A percentile compares a stretch with the other conserved stretches of the same genome.
phyloP scores from a whole-genome alignment of 2,797 vertebrate genomes.

The Sebastes hopkinsi region DNA sequence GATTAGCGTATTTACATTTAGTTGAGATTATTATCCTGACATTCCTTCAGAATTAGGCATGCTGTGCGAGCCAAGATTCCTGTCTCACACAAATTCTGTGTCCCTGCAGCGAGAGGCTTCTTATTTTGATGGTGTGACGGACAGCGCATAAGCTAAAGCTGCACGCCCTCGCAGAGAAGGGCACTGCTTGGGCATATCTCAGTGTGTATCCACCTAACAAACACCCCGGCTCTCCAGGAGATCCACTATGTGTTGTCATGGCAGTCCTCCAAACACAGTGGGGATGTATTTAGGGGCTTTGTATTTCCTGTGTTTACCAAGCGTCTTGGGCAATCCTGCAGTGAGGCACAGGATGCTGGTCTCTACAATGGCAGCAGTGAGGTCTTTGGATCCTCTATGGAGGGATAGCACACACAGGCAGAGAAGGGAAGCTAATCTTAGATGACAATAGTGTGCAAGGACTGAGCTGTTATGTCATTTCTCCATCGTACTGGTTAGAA shows the following conservation, averaged over 20 bases:
- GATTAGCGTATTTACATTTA: slow-evolving; percentile 70
- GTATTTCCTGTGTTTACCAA: slow-evolving; percentile 75
- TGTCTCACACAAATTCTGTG: slow-evolving; percentile 40
- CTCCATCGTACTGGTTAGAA: slow-evolving; percentile 27
- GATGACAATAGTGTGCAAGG: slow-evolving; percentile 54
- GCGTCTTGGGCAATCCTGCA: slow-evolving; percentile 57
- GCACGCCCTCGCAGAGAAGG: slow-evolving; percentile 46
- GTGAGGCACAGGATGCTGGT: slow-evolving; percentile 61
- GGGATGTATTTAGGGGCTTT: slow-evolving; percentile 70
- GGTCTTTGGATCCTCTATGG: slow-evolving; percentile 28
- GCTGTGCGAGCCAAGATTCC: slow-evolving; percentile 47
- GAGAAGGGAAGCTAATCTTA: slow-evolving; percentile 54
- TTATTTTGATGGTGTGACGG: slow-evolving; percentile 47
- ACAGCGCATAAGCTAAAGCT: slow-evolving; percentile 54
- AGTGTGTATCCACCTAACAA: slow-evolving; percentile 69
- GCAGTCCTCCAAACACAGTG: slow-evolving; percentile 68
- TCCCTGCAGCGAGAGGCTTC: slow-evolving; percentile 40
- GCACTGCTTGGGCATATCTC: slow-evolving; percentile 74
- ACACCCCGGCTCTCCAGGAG: slow-evolving; percentile 51
- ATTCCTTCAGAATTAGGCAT: slow-evolving; percentile 64
- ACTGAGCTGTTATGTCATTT: slow-evolving; percentile 58
- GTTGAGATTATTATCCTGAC: slow-evolving; percentile 60
- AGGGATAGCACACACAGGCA: slow-evolving; percentile 37
- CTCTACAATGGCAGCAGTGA: slow-evolving; percentile 55
- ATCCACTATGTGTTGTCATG: slow-evolving; percentile 71